Evolutionary conservation across 2,113 vertebrate species (phyloP).

Genomic region (Sinocyclocheilus maitianheensis): DNA sequence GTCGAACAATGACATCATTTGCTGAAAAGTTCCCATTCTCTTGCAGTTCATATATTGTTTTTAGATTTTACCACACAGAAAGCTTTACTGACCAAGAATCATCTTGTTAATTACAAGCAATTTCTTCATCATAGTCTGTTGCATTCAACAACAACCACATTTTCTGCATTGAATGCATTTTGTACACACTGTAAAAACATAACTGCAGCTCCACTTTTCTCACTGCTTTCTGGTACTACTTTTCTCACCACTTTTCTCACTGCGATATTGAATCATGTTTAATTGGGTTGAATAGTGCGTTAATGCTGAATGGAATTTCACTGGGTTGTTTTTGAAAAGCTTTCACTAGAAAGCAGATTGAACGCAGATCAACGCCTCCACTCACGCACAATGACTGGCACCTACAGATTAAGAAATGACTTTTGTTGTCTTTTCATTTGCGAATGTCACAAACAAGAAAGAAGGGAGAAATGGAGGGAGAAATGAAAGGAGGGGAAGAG

Average conservation of each 20-base stretch:
- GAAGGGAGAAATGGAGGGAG: conserved; percentile 51
- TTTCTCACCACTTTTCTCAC: conserved; percentile 68
- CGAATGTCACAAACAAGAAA: conserved; percentile 81
- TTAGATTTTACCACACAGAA: background rate
- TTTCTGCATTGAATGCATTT: conserved; percentile 22
- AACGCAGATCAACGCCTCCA: conserved; percentile 40
- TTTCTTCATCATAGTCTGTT: background rate
- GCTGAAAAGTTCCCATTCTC: background rate
- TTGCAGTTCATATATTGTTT: background rate
- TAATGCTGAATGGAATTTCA: conserved; percentile 74
- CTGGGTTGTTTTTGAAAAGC: conserved; percentile 66
- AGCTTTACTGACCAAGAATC: background rate
- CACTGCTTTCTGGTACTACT: conserved; percentile 36
- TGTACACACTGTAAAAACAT: conserved; percentile 42
- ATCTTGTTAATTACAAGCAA: background rate
- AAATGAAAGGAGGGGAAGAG: conserved; percentile 46
- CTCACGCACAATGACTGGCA: conserved; percentile 73
- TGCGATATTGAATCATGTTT: conserved; percentile 76
- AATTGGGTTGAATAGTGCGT: conserved; percentile 75
- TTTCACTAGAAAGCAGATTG: conserved; percentile 52
- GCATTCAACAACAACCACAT: conserved; percentile 1
- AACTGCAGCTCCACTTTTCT: conserved; percentile 57
- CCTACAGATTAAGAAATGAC: conserved; percentile 79
- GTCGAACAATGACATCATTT: no score
- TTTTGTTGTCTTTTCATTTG: conserved; percentile 81